phyloP scores from a whole-genome alignment of 2,113 vertebrate species.

The Labeo rohita region DNA sequence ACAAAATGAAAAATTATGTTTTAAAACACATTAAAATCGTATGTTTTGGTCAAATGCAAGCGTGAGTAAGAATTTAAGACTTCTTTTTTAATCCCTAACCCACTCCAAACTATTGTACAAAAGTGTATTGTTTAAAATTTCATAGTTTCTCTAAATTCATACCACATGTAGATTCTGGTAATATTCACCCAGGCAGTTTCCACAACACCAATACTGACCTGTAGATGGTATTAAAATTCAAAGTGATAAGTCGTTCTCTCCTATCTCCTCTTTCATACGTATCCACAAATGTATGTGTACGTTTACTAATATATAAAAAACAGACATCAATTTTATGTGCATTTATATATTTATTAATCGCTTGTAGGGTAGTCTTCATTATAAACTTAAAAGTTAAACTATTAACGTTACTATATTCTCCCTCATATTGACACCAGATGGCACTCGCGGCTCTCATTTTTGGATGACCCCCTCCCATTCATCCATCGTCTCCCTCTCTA shows the following conservation, averaged over 20 bases:
- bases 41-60: too few species aligned
- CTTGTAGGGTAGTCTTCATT: background rate
- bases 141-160: conserved; percentile 2
- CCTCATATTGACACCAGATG: conserved; percentile 35
- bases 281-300: background rate
- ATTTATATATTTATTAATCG: background rate
- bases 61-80: background rate
- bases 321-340: background rate
- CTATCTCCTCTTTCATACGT: background rate
- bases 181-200: background rate
- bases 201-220: background rate
- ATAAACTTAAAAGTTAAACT: background rate
- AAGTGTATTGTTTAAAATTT: background rate
- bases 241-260: background rate
- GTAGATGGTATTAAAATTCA: background rate
- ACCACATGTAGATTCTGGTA: background rate
- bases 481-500: background rate
- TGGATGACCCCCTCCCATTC: background rate
- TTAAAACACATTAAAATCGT: background rate
- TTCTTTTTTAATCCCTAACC: too few species aligned
- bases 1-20: background rate
- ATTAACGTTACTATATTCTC: background rate
- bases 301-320: background rate
- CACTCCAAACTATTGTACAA: background rate
- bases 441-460: conserved; percentile 8